Percentiles rank a stretch among this genome's conserved stretches.
phyloP scores from a whole-genome alignment of 2,888 invertebrate genomes.

The Drosophila mulleri region DNA sequence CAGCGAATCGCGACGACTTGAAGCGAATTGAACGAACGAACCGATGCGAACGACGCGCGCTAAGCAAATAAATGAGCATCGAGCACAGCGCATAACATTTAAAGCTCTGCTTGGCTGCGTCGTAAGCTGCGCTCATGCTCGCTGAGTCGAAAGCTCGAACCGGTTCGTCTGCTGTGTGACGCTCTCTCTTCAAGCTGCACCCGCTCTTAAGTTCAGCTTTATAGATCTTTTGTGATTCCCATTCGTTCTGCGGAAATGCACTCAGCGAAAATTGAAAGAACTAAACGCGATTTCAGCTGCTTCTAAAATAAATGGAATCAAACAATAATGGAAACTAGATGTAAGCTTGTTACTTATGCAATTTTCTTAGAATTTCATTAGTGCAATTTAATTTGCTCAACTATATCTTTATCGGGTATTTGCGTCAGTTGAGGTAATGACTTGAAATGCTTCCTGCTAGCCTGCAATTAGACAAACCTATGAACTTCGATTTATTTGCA shows the following conservation, averaged over 20 bases:
- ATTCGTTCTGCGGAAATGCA: conserved; percentile 16
- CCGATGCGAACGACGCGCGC: conserved; percentile 50
- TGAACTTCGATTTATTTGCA: conserved; percentile 21
- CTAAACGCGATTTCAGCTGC: not conserved
- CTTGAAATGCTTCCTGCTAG: conserved; percentile 21
- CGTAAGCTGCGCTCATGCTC: not conserved
- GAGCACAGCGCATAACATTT: conserved; percentile 54
- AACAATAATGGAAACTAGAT: not conserved
- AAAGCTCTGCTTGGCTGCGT: conserved; percentile 52
- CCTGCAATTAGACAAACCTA: conserved; percentile 22
- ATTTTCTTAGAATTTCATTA: not conserved
- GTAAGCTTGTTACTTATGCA: not conserved
- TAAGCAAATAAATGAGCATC: conserved; percentile 59
- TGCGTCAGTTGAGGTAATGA: conserved; percentile 36
- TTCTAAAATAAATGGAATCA: not conserved
- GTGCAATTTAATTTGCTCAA: not conserved
- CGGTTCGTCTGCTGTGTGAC: not conserved
- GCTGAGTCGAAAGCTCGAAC: conserved; percentile 1
- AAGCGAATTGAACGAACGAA: conserved; percentile 18
- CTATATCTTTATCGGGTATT: not conserved
- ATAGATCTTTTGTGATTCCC: conserved; percentile 40
- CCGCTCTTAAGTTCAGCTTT: conserved; percentile 24
- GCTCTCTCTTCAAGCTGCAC: not conserved
- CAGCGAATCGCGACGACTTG: conserved; percentile 1
- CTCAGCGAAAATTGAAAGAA: not conserved